phyloP scores from a whole-genome alignment of 2,888 invertebrate genomes.

The Euproctis similis region DNA sequence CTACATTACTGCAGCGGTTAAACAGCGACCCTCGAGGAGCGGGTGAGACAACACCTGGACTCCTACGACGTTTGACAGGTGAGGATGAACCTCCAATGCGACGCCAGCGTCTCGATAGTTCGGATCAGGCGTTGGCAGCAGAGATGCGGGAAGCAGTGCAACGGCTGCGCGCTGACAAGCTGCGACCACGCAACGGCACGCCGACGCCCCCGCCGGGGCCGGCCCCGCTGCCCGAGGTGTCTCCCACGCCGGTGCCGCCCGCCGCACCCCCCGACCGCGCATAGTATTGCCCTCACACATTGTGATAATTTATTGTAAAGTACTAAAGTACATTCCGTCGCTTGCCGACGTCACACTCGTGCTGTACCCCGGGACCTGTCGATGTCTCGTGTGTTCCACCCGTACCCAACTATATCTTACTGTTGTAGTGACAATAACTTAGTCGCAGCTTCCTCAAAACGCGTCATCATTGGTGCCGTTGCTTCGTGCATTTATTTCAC shows the following conservation, averaged over 20 bases:
- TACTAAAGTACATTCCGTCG: conserved; percentile 72
- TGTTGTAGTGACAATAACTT: conserved; percentile 64
- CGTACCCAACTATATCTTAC: too few relatives aligned
- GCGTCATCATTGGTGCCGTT: conserved; percentile 14
- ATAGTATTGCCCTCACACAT: conserved; percentile 43
- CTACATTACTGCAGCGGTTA: conserved; percentile 54
- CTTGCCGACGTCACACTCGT: conserved; percentile 20
- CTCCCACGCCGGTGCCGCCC: conserved; percentile 30
- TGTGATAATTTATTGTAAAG: conserved; percentile 68
- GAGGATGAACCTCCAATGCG: conserved; percentile 76
- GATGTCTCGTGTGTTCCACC: conserved; percentile 21
- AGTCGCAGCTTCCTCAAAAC: conserved; percentile 37
- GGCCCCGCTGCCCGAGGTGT: conserved; percentile 25
- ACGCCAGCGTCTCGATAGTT: conserved; percentile 72
- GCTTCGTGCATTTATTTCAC: conserved; percentile 11
- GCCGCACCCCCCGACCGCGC: conserved; percentile 25
- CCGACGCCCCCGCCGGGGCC: conserved; percentile 52
- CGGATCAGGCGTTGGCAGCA: conserved; percentile 59
- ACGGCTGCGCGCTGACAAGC: conserved; percentile 64
- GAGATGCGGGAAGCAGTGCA: conserved; percentile 70
- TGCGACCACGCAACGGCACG: conserved; percentile 56
- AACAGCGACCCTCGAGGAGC: conserved; percentile 38
- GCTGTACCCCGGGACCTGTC: conserved; percentile 22
- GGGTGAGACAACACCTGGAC: conserved; percentile 73
- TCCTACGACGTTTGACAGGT: conserved; percentile 82